Conservation (phyloP, 2,888 invertebrate species). For the Watsonalla binaria region DNA sequence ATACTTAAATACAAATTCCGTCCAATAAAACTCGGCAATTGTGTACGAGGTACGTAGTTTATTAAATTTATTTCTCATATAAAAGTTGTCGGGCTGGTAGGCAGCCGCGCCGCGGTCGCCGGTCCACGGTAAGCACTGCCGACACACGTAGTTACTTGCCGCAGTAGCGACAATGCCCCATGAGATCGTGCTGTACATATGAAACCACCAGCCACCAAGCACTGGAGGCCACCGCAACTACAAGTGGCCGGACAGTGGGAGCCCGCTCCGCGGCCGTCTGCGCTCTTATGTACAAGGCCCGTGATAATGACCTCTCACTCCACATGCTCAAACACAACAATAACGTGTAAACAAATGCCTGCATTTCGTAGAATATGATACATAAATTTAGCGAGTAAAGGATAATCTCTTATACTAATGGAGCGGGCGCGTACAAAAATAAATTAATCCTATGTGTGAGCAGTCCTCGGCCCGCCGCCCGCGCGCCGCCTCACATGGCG, state of each 20-base stretch:
- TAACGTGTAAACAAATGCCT: slow-evolving; percentile 8
- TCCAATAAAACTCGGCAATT: slow-evolving; percentile 6
- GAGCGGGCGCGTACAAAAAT: slow-evolving; percentile 27
- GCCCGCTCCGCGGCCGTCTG: too few relatives aligned
- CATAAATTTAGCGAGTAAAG: neutral
- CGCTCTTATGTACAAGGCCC: too few relatives aligned
- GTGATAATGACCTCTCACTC: neutral
- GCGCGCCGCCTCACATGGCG: slow-evolving; percentile 29
- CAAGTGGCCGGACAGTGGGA: too few relatives aligned
- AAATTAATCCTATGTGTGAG: slow-evolving; percentile 23
- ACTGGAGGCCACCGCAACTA: too few relatives aligned
- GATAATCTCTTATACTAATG: slow-evolving; percentile 17
- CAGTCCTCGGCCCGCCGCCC: slow-evolving; percentile 12
- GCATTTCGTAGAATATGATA: neutral
- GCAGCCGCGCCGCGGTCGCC: too few relatives aligned
- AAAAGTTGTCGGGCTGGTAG: slow-evolving; percentile 4
- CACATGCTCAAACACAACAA: slow-evolving; percentile 9
- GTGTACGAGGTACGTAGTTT: slow-evolving; percentile 19
- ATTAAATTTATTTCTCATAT: slow-evolving; percentile 17
- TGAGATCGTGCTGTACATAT: too few relatives aligned
- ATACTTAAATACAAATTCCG: too few relatives aligned
- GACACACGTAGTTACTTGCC: too few relatives aligned
- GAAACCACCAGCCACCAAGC: too few relatives aligned
- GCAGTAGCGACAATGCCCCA: too few relatives aligned
- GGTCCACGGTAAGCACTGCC: too few relatives aligned